A percentile compares a stretch with the other conserved stretches of the same genome.
Conservation (phyloP, 2,113 vertebrate species). For the Leucopsar rothschildi region DNA sequence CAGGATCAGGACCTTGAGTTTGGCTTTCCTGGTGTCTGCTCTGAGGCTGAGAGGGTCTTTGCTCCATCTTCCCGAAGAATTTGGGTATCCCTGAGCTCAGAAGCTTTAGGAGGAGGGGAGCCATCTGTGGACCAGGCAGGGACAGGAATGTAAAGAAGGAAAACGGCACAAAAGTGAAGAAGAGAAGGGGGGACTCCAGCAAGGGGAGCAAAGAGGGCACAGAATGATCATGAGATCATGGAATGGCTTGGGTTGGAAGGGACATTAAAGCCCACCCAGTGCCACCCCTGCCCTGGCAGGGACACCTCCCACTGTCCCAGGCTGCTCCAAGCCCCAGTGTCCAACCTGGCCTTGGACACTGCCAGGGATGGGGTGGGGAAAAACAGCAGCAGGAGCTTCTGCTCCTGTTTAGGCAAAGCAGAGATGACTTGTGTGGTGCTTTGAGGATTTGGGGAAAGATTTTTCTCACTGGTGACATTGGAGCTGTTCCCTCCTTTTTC, state of each 20-base stretch:
- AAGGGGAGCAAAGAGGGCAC: neutral
- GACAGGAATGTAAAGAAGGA: neutral
- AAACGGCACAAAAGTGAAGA: neutral
- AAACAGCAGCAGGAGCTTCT: neutral
- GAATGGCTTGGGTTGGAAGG: neutral
- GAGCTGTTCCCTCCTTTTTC: neutral
- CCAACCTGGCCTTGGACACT: neutral
- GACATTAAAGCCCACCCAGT: neutral
- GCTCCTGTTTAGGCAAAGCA: neutral
- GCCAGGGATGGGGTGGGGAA: neutral
- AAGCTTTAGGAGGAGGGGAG: neutral
- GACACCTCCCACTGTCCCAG: neutral
- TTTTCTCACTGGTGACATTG: accelerated
- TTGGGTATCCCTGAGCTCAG: neutral
- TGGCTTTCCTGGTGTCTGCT: neutral
- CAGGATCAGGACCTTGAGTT: neutral
- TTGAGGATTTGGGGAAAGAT: neutral
- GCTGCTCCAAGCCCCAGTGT: neutral
- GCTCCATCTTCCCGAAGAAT: neutral
- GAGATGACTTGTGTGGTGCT: accelerated
- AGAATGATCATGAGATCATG: accelerated
- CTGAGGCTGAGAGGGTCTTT: neutral
- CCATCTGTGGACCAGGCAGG: neutral
- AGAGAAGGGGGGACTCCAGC: neutral
- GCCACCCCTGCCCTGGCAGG: neutral